Evolutionary conservation across 2,797 vertebrate genomes (phyloP).

Genomic region (Sarcophilus harrisii): DNA sequence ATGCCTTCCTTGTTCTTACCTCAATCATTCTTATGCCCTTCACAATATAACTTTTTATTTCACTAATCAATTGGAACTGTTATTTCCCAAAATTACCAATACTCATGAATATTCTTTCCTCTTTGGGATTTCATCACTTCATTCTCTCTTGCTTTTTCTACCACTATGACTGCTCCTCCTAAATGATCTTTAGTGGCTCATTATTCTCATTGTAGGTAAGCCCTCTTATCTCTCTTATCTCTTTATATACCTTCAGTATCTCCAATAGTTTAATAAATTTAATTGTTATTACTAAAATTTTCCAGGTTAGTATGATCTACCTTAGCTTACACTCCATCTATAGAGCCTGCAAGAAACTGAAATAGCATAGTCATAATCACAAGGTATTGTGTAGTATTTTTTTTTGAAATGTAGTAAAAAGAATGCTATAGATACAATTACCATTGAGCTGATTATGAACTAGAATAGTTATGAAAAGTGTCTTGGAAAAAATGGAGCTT

Average conservation of each 20-base stretch:
- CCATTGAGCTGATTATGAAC: neutral
- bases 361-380: no score
- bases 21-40: neutral
- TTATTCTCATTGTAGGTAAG: neutral
- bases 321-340: no score
- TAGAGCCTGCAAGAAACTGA: no score
- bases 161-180: neutral
- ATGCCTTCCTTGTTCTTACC: neutral
- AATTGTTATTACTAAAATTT: no score
- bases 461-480: neutral
- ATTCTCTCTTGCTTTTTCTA: neutral
- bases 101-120: neutral
- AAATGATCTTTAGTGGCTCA: neutral
- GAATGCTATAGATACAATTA: neutral
- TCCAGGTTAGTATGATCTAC: no score
- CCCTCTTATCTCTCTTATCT: no score
- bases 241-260: no score
- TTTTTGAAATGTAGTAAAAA: neutral
- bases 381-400: neutral
- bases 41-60: neutral
- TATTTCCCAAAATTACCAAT: neutral
- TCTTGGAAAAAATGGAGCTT: neutral
- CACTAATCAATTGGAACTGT: neutral
- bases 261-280: no score
- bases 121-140: neutral